Conservation (phyloP, 2,888 invertebrate genomes). For the Axea sp. region DNA sequence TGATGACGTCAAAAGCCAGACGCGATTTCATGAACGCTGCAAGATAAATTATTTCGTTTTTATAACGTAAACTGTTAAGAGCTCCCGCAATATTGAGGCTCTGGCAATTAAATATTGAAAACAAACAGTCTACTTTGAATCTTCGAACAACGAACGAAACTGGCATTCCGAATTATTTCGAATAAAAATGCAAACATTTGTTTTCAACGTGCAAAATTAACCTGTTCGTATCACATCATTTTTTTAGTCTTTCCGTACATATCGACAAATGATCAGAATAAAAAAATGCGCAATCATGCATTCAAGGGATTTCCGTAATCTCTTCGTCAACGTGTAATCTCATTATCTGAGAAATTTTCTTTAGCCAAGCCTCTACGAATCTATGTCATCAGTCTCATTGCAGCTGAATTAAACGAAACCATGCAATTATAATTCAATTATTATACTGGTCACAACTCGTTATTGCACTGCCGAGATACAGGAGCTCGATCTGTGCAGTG, state of each 20-base stretch:
- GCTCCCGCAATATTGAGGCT: too few relatives aligned
- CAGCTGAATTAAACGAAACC: constrained; percentile 39
- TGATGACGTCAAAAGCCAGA: constrained; percentile 14
- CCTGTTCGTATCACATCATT: too few relatives aligned
- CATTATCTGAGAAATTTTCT: constrained; percentile 72
- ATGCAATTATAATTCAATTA: constrained; percentile 50
- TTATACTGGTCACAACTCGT: constrained; percentile 16
- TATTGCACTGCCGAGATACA: too few relatives aligned
- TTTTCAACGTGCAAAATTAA: too few relatives aligned
- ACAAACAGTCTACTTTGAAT: too few relatives aligned
- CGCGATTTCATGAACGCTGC: constrained; percentile 6
- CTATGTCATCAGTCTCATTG: constrained; percentile 42
- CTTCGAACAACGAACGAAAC: too few relatives aligned
- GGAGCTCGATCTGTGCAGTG: too few relatives aligned
- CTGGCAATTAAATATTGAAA: too few relatives aligned
- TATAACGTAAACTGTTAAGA: too few relatives aligned
- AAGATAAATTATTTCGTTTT: too few relatives aligned
- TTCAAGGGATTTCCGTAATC: constrained; percentile 76
- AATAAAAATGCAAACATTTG: too few relatives aligned
- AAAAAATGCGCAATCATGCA: constrained; percentile 66
- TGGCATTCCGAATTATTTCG: too few relatives aligned
- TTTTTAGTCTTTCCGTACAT: constrained; percentile 28
- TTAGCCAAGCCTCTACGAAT: constrained; percentile 52
- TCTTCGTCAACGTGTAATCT: constrained; percentile 71
- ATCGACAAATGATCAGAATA: constrained; percentile 40